These are phyloP conservation scores for Seira ritae DNA, from an alignment of 2,888 invertebrate genomes.

Conservation along the genomic window DNA sequence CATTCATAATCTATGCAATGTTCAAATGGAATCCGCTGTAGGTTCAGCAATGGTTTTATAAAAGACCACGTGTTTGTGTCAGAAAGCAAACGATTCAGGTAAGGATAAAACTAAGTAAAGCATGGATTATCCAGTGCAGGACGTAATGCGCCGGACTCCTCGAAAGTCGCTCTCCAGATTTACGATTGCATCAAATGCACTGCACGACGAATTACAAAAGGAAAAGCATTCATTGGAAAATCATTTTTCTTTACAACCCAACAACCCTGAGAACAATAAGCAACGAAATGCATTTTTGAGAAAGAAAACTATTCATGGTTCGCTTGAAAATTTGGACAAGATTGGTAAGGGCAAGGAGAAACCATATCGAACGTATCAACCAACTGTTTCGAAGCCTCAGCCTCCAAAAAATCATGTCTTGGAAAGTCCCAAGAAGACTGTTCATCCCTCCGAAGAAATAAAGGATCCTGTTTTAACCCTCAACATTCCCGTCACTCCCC, in stretches of 20 bases:
- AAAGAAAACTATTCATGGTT: conserved; percentile 47
- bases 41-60: too few relatives aligned
- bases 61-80: not conserved
- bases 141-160: not conserved
- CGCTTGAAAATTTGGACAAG: conserved; percentile 39
- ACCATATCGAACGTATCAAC: too few relatives aligned
- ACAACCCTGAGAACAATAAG: conserved; percentile 16
- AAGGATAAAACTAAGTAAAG: not conserved
- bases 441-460: too few relatives aligned
- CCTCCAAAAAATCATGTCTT: too few relatives aligned
- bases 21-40: too few relatives aligned
- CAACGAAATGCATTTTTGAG: conserved; percentile 28
- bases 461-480: too few relatives aligned
- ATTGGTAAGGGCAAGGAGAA: not conserved
- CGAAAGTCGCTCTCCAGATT: conserved; percentile 49
- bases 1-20: too few relatives aligned
- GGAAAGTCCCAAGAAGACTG: too few relatives aligned
- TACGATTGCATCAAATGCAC: conserved; percentile 17
- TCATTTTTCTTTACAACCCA: conserved; percentile 20
- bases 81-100: not conserved
- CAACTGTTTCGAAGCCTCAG: not conserved
- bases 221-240: not conserved
- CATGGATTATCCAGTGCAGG: not conserved
- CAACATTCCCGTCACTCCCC: too few relatives aligned
- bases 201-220: too few relatives aligned